These are phyloP conservation scores for Troides aeacus DNA, from an alignment of 2,888 invertebrate genomes.

Conservation along the genomic window DNA sequence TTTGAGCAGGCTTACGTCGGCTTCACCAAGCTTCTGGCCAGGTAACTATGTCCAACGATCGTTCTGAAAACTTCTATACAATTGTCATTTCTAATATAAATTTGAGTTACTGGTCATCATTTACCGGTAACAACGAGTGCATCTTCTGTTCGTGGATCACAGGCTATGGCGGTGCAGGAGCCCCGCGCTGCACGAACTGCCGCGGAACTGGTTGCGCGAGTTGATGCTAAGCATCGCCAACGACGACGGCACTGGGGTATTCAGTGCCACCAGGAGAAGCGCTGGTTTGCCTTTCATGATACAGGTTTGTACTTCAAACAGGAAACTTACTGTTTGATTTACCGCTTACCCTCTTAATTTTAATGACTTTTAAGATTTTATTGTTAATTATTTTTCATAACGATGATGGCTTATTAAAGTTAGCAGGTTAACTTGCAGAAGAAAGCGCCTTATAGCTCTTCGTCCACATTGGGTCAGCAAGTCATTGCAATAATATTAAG, in stretches of 20 bases:
- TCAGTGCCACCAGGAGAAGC: slow-evolving; percentile 89
- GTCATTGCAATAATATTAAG: too few species aligned
- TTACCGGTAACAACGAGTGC: too few species aligned
- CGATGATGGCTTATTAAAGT: too few species aligned
- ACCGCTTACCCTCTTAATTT: neutral
- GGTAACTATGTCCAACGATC: slow-evolving; percentile 46
- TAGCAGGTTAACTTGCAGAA: too few species aligned
- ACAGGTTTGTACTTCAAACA: slow-evolving; percentile 78
- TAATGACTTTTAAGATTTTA: too few species aligned
- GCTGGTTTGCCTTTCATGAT: slow-evolving; percentile 97
- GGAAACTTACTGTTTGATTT: neutral
- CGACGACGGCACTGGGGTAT: slow-evolving; percentile 40
- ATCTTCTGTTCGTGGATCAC: neutral
- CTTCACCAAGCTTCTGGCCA: slow-evolving; percentile 86
- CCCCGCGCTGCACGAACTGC: slow-evolving; percentile 76
- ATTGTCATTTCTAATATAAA: too few species aligned
- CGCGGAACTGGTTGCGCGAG: slow-evolving; percentile 83
- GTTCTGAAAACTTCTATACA: too few species aligned
- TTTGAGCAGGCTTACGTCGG: slow-evolving; percentile 97
- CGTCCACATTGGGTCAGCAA: too few species aligned
- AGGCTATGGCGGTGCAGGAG: slow-evolving; percentile 72
- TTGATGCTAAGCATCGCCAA: slow-evolving; percentile 79
- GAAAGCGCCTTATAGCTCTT: too few species aligned
- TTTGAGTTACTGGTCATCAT: too few species aligned
- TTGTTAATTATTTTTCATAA: neutral